Evolutionary conservation across 2,888 invertebrate genomes (phyloP), one percentile per base, ranked within the genome.

Genomic region (Pachliopta kotzebuea): DNA sequence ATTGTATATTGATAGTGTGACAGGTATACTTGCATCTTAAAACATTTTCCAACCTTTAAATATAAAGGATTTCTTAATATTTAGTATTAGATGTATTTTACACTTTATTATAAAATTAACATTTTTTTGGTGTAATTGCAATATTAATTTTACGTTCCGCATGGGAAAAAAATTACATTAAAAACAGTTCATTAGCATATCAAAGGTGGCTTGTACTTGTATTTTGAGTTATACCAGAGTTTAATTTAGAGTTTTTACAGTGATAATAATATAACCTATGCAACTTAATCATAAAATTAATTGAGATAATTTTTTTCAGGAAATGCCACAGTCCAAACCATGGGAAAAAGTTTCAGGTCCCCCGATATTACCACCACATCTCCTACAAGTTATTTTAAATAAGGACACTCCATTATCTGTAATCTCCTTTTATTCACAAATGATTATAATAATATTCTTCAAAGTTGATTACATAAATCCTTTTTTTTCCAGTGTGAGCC

Each of bases 361-460:
- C 31, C 99, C 99, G 20, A 96, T 99, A 75, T 92, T 99, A 74
- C 99, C 99, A 45, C 99, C 99, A 29, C 99, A 99, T 92, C 93
- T 99, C 63, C 93, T 99, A 62, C 99, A 99, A 94, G 99, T 99
- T 79, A 99, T 99, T 80, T 93, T 99, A 56, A 99, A 99, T 85
- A 99, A 99, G 88, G 99, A 99, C 84, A 99, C 99, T 59, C 98
- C 99, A 63, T 91, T 98, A 68, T 97, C 97, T 72, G 97, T 97
- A 92, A 93, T 94, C 21, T 37, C 52, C 42, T 52, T 56, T 26
- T 24, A 42, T 50, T 17, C 18, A 17, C 14, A 24, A 14, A 17
- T 26, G 9, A 55, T 55, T 29, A 9, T 55, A n/a, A n/a, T 14
- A 24, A 31, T n/a, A 4, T 6, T n/a, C 18, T 0, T 55, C n/a